Evolutionary conservation across 2,797 vertebrate genomes (phyloP).

Genomic region (Anguilla obscura): DNA sequence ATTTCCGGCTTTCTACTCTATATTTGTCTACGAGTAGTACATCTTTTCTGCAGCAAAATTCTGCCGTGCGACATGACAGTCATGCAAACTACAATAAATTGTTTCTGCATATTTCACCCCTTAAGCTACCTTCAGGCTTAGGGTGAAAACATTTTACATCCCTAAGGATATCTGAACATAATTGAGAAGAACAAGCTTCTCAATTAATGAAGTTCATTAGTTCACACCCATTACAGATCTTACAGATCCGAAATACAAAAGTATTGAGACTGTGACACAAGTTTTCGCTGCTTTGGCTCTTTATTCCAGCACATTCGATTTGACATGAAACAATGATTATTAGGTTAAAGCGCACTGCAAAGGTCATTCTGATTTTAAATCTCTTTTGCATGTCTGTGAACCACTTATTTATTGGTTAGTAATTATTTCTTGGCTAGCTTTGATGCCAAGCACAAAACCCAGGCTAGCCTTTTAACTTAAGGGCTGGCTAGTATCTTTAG

Average conservation of each 20-base stretch:
- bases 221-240: background rate
- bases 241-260: background rate
- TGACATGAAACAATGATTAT: too few relatives aligned
- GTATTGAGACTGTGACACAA: background rate
- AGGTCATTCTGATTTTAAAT: too few relatives aligned
- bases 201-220: background rate
- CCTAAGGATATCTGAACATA: background rate
- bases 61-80: background rate
- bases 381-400: too few relatives aligned
- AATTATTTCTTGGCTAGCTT: too few relatives aligned
- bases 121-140: background rate
- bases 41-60: background rate
- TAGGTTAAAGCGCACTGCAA: too few relatives aligned
- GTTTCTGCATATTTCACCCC: background rate
- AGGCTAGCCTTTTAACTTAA: too few relatives aligned
- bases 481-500: too few relatives aligned
- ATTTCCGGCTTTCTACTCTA: background rate
- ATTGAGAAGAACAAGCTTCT: background rate
- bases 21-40: background rate
- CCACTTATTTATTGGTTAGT: too few relatives aligned
- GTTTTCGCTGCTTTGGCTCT: background rate
- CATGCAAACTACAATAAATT: background rate
- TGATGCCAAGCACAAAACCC: too few relatives aligned
- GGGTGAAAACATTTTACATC: background rate
- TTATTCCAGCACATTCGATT: too few relatives aligned